A percentile compares a stretch with the other conserved stretches of the same genome.
Evolutionary conservation across 2,888 invertebrate species (phyloP).

Genomic region (Andrena fulva): DNA sequence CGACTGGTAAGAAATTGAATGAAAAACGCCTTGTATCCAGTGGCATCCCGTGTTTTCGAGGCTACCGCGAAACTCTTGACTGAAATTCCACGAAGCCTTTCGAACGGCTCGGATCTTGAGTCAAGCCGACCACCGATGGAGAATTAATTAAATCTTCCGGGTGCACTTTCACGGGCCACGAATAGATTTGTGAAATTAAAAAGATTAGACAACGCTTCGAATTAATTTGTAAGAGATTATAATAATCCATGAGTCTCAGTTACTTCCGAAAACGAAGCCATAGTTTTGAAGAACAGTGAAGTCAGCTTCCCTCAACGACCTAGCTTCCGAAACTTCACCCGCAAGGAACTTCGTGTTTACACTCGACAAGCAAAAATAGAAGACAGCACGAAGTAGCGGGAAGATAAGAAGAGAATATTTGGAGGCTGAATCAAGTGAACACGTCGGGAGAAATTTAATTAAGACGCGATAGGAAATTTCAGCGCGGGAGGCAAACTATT

Average conservation of each 20-base stretch:
- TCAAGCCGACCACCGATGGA: slow-evolving; percentile 15
- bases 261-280: not conserved
- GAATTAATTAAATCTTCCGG: slow-evolving; percentile 46
- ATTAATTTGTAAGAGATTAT: not conserved
- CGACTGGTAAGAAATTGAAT: slow-evolving; percentile 49
- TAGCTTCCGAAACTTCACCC: not conserved
- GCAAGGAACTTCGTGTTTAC: not conserved
- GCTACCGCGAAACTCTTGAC: slow-evolving; percentile 44
- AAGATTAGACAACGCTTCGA: not conserved
- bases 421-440: slow-evolving; percentile 3
- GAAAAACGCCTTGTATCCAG: slow-evolving; percentile 45
- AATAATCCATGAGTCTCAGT: not conserved
- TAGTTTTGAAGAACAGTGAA: not conserved
- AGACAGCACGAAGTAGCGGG: too few species aligned
- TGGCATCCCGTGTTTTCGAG: slow-evolving; percentile 31
- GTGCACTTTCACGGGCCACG: not conserved
- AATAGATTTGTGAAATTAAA: slow-evolving; percentile 26
- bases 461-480: slow-evolving; percentile 49
- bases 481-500: not conserved
- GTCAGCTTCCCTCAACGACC: not conserved
- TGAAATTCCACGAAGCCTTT: slow-evolving; percentile 39
- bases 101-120: slow-evolving; percentile 14
- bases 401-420: not conserved
- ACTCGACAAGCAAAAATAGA: too few species aligned
- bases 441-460: slow-evolving; percentile 31